A percentile compares a stretch with the other conserved stretches of the same genome.
Evolutionary conservation across 2,797 vertebrate genomes (phyloP).

Genomic region (Onychomys arenicola): DNA sequence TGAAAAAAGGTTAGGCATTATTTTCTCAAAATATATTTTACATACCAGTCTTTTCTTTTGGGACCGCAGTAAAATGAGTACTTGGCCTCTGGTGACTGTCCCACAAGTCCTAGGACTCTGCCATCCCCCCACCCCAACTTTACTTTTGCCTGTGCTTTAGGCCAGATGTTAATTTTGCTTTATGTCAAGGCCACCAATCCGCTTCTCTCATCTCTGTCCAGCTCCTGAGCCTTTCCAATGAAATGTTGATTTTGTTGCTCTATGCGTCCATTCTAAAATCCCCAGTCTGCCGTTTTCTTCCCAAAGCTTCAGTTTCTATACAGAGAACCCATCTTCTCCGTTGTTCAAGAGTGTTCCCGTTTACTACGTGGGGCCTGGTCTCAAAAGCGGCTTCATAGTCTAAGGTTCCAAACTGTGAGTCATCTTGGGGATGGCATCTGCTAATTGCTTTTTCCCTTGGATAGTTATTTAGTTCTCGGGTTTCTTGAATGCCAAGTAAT

Average conservation of each 20-base stretch:
- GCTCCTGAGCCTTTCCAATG: neutral
- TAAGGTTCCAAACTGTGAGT: conserved; percentile 48
- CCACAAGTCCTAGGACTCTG: neutral
- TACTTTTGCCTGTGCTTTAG: conserved; percentile 13
- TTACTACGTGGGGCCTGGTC: neutral
- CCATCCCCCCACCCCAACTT: neutral
- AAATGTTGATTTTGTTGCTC: neutral
- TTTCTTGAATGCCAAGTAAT: conserved; percentile 63
- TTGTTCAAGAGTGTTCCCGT: conserved; percentile 19
- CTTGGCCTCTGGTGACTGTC: neutral
- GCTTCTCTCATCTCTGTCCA: neutral
- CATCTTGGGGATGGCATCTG: conserved; percentile 44
- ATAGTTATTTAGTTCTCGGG: conserved; percentile 53
- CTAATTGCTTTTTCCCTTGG: conserved; percentile 53
- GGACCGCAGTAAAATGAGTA: neutral
- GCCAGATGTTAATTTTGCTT: neutral
- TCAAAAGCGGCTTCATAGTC: conserved; percentile 18
- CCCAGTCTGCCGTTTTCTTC: neutral
- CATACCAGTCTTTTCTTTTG: neutral
- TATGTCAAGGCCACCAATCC: neutral
- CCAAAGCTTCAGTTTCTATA: neutral
- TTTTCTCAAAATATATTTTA: conserved; percentile 30
- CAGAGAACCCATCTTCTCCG: neutral
- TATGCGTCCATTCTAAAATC: conserved; percentile 7
- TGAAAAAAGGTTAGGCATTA: neutral